Evolutionary conservation across 2,797 vertebrate species (phyloP).

Genomic region (Prunella strophiata): DNA sequence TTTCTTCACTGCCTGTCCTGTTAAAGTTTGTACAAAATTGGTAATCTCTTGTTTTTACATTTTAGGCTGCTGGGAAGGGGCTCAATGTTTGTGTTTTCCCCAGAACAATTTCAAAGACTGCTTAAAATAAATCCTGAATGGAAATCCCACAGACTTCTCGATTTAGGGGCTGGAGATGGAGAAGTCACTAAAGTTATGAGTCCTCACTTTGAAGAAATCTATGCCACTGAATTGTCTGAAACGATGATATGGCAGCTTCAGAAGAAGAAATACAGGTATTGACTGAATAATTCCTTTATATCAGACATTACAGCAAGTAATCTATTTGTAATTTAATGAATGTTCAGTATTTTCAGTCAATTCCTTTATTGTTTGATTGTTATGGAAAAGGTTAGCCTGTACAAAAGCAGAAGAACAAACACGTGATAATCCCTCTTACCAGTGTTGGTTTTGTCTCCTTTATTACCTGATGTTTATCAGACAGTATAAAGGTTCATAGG

Average conservation of each 20-base stretch:
- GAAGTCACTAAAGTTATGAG: conserved; percentile 96
- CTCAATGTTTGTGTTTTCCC: conserved; percentile 98
- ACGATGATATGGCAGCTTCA: conserved; percentile 99
- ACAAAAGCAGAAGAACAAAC: background rate
- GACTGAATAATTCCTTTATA: background rate
- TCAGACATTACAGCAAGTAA: background rate
- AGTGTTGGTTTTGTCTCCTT: background rate
- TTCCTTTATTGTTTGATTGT: background rate
- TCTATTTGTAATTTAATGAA: background rate
- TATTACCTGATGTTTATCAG: background rate
- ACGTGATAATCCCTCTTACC: background rate
- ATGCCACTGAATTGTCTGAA: conserved; percentile 91
- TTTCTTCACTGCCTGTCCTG: background rate
- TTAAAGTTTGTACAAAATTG: conserved; percentile 1
- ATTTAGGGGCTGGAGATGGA: conserved; percentile 95
- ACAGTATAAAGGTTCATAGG: background rate
- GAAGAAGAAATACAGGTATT: conserved; percentile 92
- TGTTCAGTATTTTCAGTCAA: background rate
- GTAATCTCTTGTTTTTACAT: conserved; percentile 38
- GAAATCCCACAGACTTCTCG: conserved; percentile 89
- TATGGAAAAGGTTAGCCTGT: background rate
- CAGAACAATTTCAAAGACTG: conserved; percentile 90
- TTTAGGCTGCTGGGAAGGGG: conserved; percentile 93
- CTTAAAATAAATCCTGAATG: conserved; percentile 88
- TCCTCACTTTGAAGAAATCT: conserved; percentile 90